These are phyloP conservation scores for Apamea anceps DNA, from an alignment of 2,888 invertebrate genomes.

Conservation along the genomic window DNA sequence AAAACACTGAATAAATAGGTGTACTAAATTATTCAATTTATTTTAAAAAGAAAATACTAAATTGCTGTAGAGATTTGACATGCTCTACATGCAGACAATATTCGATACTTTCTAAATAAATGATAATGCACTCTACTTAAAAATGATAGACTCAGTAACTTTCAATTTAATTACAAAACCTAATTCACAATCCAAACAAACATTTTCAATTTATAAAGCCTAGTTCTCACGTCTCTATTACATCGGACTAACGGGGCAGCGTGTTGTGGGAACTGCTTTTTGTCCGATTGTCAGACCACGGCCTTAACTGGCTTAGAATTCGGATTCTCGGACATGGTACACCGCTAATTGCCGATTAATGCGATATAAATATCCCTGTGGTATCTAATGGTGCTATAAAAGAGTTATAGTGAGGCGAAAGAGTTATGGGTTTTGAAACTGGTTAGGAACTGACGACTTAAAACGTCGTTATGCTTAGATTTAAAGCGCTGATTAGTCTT, in stretches of 20 bases:
- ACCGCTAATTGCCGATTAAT: conserved; percentile 53
- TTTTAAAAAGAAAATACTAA: neutral
- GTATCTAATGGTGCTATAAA: conserved; percentile 33
- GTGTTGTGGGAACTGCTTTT: conserved; percentile 54
- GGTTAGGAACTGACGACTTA: conserved; percentile 8
- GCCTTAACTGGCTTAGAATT: conserved; percentile 53
- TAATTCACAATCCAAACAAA: conserved; percentile 19
- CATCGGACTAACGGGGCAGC: conserved; percentile 49
- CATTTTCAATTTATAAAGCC: conserved; percentile 55
- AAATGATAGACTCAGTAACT: conserved; percentile 19
- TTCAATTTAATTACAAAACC: conserved; percentile 25
- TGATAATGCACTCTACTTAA: neutral
- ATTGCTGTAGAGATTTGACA: neutral
- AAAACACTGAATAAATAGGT: neutral
- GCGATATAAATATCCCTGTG: conserved; percentile 44
- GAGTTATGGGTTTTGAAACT: conserved; percentile 36
- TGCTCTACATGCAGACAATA: neutral
- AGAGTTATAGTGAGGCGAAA: conserved; percentile 14
- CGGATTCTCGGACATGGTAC: conserved; percentile 40
- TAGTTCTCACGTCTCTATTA: conserved; percentile 61
- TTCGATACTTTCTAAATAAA: conserved; percentile 11
- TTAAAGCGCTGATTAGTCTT: neutral
- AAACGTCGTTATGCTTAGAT: neutral
- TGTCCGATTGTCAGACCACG: conserved; percentile 39
- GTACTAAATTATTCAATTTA: neutral